Conservation (phyloP, 2,888 invertebrate species). For the Pseudoips prasinana region DNA sequence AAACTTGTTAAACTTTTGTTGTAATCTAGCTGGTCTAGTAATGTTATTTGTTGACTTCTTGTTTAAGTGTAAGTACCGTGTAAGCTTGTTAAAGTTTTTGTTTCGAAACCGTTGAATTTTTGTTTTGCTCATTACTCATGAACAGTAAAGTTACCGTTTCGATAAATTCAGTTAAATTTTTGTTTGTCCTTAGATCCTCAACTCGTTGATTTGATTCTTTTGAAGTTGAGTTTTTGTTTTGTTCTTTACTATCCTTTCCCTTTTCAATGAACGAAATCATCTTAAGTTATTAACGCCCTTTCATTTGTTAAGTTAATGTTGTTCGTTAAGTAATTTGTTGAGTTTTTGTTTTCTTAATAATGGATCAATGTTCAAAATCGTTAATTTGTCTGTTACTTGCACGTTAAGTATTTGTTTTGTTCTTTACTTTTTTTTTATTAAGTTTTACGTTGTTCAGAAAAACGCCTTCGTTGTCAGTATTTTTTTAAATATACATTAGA, state of each 20-base stretch:
- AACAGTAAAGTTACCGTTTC: too few species aligned
- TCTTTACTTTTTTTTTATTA: constrained; percentile 3
- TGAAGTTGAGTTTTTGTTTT: constrained; percentile 20
- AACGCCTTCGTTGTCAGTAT: neutral
- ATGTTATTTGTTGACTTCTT: constrained; percentile 10
- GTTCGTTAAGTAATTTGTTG: constrained; percentile 28
- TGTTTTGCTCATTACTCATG: too few species aligned
- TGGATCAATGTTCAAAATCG: neutral
- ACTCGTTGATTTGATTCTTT: constrained; percentile 10
- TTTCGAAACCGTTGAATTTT: constrained; percentile 11
- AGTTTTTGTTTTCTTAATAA: constrained; percentile 42
- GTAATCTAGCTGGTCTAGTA: constrained; percentile 31
- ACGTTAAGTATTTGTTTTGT: constrained; percentile 19
- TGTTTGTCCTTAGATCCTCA: constrained; percentile 11
- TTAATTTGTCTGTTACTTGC: constrained; percentile 16
- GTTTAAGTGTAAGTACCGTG: constrained; percentile 4
- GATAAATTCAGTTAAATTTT: constrained; percentile 15
- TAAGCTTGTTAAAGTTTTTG: constrained; percentile 13
- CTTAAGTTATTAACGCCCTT: neutral
- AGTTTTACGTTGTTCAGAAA: too few species aligned
- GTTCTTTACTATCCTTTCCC: neutral
- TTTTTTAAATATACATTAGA: too few species aligned
- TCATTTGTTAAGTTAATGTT: constrained; percentile 5
- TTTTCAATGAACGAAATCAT: neutral
- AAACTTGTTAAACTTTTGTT: constrained; percentile 29